Percentiles rank a stretch among this genome's conserved stretches.
Evolutionary conservation across 2,888 invertebrate genomes (phyloP).

Genomic region (Aporophyla lueneburgensis): DNA sequence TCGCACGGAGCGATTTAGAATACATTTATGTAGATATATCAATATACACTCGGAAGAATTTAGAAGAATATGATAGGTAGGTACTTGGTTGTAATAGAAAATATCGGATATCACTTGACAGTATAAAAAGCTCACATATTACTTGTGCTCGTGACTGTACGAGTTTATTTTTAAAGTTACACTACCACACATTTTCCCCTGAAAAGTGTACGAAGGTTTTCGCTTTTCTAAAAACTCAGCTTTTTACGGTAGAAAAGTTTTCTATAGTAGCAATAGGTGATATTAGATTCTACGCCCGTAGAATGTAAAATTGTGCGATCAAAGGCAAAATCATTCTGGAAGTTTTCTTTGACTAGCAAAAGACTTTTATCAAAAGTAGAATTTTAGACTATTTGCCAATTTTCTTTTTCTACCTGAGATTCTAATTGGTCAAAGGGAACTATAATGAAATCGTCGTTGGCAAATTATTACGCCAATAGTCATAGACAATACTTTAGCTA

Average conservation of each 20-base stretch:
- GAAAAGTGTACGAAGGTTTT: conserved; percentile 11
- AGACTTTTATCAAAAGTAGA: not conserved
- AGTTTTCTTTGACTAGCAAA: not conserved
- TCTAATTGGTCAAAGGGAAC: conserved; percentile 11
- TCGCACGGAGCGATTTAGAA: no score
- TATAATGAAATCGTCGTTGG: not conserved
- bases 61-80: no score
- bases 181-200: not conserved
- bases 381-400: not conserved
- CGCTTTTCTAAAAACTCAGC: conserved; percentile 4
- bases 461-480: no score
- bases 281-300: not conserved
- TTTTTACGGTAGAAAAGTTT: conserved; percentile 18
- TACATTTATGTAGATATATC: no score
- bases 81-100: not conserved
- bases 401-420: not conserved
- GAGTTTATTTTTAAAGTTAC: conserved; percentile 26
- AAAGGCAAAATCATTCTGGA: conserved; percentile 14
- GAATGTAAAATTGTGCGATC: conserved; percentile 14
- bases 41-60: no score
- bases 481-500: no score
- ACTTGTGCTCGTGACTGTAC: not conserved
- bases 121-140: not conserved
- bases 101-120: not conserved
- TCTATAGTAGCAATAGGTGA: not conserved